Conservation (phyloP, 64 coral and sea anemone genomes). For the Stichodactyla helianthus region DNA sequence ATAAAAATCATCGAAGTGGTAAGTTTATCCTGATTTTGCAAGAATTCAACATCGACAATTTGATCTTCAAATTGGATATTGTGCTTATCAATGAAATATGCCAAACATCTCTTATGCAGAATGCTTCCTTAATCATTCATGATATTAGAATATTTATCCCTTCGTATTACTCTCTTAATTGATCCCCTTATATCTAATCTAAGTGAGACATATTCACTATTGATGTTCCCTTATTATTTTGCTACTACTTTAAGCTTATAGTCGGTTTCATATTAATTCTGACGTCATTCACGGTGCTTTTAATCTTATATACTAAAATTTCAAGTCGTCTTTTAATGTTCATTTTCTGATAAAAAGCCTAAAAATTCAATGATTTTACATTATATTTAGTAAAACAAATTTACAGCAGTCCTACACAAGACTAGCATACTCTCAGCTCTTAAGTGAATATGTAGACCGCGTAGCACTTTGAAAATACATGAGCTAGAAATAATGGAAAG, state of each 20-base stretch:
- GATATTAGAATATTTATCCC: neutral
- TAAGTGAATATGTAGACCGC: too few relatives aligned
- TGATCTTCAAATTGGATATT: neutral
- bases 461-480: too few relatives aligned
- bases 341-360: too few relatives aligned
- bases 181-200: neutral
- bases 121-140: neutral
- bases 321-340: too few relatives aligned
- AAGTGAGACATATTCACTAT: neutral
- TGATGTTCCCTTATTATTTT: neutral
- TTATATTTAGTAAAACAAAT: too few relatives aligned
- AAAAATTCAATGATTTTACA: too few relatives aligned
- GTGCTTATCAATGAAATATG: neutral
- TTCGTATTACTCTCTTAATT: neutral
- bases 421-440: too few relatives aligned
- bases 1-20: conserved; percentile 95
- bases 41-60: neutral
- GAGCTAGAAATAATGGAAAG: too few relatives aligned
- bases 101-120: neutral
- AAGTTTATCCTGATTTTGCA: conserved; percentile 20
- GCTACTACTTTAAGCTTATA: neutral
- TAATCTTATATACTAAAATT: too few relatives aligned
- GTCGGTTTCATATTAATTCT: neutral
- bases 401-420: too few relatives aligned
- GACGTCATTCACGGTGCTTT: neutral